Percentiles rank a stretch among this genome's conserved stretches.
phyloP scores from a whole-genome alignment of 2,797 vertebrate genomes.

The Coluber constrictor region DNA sequence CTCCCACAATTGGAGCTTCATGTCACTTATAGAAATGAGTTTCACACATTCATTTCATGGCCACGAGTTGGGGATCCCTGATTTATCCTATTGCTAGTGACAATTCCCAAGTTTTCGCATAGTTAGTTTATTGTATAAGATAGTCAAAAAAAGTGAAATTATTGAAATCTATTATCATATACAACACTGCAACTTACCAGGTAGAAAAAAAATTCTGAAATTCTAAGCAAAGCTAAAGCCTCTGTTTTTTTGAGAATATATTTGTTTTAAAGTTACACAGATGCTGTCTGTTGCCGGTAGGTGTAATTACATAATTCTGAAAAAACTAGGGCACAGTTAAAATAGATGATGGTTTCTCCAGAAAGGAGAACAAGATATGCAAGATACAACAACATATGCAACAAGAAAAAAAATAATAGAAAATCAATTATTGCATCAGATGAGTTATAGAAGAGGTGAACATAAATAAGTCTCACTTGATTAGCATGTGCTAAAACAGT shows the following conservation, averaged over 20 bases:
- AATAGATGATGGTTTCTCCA: background rate
- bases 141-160: background rate
- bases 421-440: background rate
- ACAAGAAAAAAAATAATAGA: background rate
- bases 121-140: background rate
- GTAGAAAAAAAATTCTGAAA: background rate
- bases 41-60: too few relatives aligned
- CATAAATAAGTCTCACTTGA: background rate
- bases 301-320: background rate
- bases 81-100: background rate
- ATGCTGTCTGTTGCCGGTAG: background rate
- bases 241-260: background rate
- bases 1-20: background rate
- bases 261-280: background rate
- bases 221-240: background rate
- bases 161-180: background rate
- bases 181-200: background rate
- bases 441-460: background rate
- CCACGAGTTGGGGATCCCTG: background rate
- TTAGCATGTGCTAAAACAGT: background rate
- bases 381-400: background rate
- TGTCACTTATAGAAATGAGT: too few relatives aligned
- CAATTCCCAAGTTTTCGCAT: background rate
- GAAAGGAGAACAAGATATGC: background rate
- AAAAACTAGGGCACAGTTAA: background rate